Conservation (phyloP, 2,888 invertebrate species). For the Branchinecta sandiegonensis region DNA sequence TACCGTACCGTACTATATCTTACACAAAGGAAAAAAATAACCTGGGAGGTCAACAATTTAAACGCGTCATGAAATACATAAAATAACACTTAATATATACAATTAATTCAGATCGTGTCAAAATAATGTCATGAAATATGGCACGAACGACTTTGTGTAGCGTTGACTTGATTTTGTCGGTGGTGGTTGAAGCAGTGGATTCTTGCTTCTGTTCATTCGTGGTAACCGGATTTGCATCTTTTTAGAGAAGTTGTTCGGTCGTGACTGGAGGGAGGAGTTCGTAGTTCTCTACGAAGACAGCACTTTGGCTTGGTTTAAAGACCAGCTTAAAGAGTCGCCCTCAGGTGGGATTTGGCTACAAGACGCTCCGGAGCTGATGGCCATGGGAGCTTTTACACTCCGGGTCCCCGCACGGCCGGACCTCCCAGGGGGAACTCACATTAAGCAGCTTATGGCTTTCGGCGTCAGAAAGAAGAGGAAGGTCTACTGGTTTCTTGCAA, state of each 20-base stretch:
- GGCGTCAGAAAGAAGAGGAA: slow-evolving; percentile 54
- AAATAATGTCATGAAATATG: too few species aligned
- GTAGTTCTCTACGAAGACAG: slow-evolving; percentile 69
- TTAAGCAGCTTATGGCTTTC: slow-evolving; percentile 58
- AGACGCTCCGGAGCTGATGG: slow-evolving; percentile 64
- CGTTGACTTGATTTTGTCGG: too few species aligned
- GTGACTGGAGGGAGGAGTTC: slow-evolving; percentile 70
- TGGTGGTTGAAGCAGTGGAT: too few species aligned
- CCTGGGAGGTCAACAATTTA: too few species aligned
- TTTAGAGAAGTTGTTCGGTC: slow-evolving; percentile 62
- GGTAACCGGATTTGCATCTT: slow-evolving; percentile 25
- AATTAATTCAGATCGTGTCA: too few species aligned
- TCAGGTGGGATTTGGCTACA: slow-evolving; percentile 47
- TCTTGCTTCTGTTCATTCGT: too few species aligned
- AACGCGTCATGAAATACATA: too few species aligned
- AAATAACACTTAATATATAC: too few species aligned
- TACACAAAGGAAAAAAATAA: too few species aligned
- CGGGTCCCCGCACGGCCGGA: slow-evolving; percentile 58
- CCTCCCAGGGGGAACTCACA: slow-evolving; percentile 50
- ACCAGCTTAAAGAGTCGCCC: slow-evolving; percentile 39
- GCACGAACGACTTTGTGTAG: too few species aligned
- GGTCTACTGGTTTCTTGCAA: slow-evolving; percentile 66
- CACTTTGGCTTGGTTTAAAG: slow-evolving; percentile 73
- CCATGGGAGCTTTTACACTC: slow-evolving; percentile 59
- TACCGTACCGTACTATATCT: too few species aligned